These are phyloP conservation scores for Alca torda DNA, from an alignment of 2,797 vertebrate genomes.

Conservation along the genomic window DNA sequence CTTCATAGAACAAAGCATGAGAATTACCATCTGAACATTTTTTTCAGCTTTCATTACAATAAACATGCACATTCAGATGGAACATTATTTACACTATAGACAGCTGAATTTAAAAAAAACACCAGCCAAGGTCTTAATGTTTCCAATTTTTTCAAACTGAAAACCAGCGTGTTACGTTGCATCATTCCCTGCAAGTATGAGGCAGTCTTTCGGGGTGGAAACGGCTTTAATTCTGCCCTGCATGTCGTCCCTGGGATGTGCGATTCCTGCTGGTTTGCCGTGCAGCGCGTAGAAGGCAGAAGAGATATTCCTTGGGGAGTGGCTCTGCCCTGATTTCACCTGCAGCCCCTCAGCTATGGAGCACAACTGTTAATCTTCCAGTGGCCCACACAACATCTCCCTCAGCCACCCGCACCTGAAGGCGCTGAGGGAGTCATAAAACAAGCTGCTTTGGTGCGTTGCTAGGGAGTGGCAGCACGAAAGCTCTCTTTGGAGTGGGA, in stretches of 20 bases:
- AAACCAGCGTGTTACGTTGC: neutral
- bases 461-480: constrained; percentile 7
- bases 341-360: neutral
- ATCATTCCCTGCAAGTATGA: neutral
- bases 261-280: neutral
- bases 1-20: neutral
- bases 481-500: neutral
- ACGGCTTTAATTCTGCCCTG: neutral
- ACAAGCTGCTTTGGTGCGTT: neutral
- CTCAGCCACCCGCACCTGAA: neutral
- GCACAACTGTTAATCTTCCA: neutral
- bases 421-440: neutral
- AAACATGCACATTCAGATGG: neutral
- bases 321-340: neutral
- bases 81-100: neutral
- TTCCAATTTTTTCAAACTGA: neutral
- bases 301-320: neutral
- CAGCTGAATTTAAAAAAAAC: neutral
- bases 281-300: accelerated
- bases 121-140: neutral
- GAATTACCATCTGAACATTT: neutral
- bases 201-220: neutral
- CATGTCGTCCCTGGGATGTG: accelerated
- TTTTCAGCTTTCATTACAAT: neutral
- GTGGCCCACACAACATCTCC: neutral